phyloP scores from a whole-genome alignment of 2,113 vertebrate genomes.

The Benitochromis conjunctus region DNA sequence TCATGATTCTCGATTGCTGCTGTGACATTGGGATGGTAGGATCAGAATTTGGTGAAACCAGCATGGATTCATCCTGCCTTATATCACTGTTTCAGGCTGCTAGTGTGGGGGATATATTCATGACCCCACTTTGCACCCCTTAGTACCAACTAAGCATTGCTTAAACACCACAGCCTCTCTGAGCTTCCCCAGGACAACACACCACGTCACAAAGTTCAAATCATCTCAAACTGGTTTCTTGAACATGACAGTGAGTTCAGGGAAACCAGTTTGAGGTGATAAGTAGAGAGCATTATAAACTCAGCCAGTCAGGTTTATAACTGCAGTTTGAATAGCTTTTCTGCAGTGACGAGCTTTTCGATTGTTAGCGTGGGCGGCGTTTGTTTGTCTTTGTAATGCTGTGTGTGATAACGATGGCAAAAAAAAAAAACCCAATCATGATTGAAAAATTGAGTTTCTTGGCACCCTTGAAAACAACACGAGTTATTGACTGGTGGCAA shows the following conservation, averaged over 20 bases:
- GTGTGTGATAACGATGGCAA: background rate
- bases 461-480: background rate
- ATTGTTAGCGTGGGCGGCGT: background rate
- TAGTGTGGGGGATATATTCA: background rate
- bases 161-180: background rate
- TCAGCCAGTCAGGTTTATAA: background rate
- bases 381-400: background rate
- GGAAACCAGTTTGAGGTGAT: background rate
- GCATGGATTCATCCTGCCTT: background rate
- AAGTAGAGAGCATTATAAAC: background rate
- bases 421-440: fast-evolving
- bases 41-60: background rate
- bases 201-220: background rate
- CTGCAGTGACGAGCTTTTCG: background rate
- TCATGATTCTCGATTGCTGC: background rate
- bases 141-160: background rate
- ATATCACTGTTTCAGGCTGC: background rate
- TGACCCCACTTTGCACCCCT: background rate
- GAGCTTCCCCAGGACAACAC: background rate
- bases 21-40: background rate
- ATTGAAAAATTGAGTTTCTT: background rate
- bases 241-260: fast-evolving
- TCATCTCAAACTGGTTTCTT: background rate
- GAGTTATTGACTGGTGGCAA: background rate
- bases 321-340: background rate